Evolutionary conservation across 2,797 vertebrate species (phyloP), one percentile per base, ranked within the genome.

Genomic region (Synaphobranchus kaupii): DNA sequence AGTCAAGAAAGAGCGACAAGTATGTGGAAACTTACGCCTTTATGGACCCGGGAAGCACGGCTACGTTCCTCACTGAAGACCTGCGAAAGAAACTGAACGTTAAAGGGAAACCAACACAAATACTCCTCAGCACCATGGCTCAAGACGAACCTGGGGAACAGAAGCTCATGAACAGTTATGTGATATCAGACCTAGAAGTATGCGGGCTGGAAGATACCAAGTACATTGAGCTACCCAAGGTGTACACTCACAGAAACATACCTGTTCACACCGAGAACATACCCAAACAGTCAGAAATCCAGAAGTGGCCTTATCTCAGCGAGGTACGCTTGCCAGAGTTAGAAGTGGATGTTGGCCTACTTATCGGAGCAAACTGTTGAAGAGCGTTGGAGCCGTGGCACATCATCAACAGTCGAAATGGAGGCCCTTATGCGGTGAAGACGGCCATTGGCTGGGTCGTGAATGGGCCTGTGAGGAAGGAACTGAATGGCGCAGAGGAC

Each of bases 1-100:
- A 89, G 54, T 87, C 86, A 73, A 89, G 78, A 50, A 89, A 84
- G 56, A 78, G 87, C 54, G 80, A 88, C 48, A 86, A 52, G 22
- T 52, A 22, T 20, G 47, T 87, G 34, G 58, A 73, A 22, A 87
- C 28, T 1, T 87, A 80, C 54, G 84, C 78, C 50, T 87, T 87
- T 39, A 31, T 87, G 17, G 76, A 87, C 28, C 84, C 50, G 76
- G 84, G 84, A n/a, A 87, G 86, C 15, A 87, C 76, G 31, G 54
- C 44, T 17, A 86, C 86, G 50, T 89, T 89, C 71, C 86, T 86
- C 84, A 87, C 80, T 8, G 84, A 87, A 31, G 54, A 89, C 0
- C 66, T 88, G 9, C 86, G 85, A n/a, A 52, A 85, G 9, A 44
- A 56, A 12, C 56, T 88, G 76, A 89, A 87, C 6, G 2, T 86